Base-by-base conservation (phyloP, 2,797 vertebrate genomes). In the Bovichtus diacanthus region DNA sequence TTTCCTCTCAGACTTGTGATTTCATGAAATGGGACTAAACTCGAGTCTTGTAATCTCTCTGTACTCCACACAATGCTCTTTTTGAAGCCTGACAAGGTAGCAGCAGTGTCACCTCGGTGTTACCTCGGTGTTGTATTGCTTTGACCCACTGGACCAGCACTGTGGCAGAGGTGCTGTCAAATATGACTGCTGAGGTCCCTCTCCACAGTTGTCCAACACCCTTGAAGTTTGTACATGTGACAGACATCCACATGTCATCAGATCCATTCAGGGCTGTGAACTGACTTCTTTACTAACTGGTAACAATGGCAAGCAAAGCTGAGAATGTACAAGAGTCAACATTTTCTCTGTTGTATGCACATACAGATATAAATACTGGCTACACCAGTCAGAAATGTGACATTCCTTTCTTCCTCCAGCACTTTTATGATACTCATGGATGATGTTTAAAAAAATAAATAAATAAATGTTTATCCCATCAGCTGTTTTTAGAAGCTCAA, bases 61-160 rank as follows among this genome's bases (percentile, higher is more conserved):
- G 3, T 29, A 44, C 2, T 12, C 4, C 29, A 3, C 39, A 4
- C 23, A 55, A 16, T 23, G 16, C 38, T 39, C 9, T 19, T 21
- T 63, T 44, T 70, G 9, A 41, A 55, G 13, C 15, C 25, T 49
- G 64, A 50, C 36, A 51, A 19, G 31, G 44, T 55, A 44, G 27
- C 34, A 70, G n/a, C 44, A 53, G 59, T 81, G 74, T 72, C 70
- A 63, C 41, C 10, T 36, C 23, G 54, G 31, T 47, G 13, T 68
- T 60, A 63, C 41, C 10, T 36, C 23, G 54, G 31, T 47, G 13
- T 68, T 60, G 63, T 25, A 6, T 38, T 56, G 56, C 53, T 49
- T 18, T 19, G 69, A 75, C 74, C 80, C 60, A 36, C 4, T 1
- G 53, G 41, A 25, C 12, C 29, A 54, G 41, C 59, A 44, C 25